phyloP scores from a whole-genome alignment of 2,113 vertebrate genomes.

The Meleagris gallopavo region DNA sequence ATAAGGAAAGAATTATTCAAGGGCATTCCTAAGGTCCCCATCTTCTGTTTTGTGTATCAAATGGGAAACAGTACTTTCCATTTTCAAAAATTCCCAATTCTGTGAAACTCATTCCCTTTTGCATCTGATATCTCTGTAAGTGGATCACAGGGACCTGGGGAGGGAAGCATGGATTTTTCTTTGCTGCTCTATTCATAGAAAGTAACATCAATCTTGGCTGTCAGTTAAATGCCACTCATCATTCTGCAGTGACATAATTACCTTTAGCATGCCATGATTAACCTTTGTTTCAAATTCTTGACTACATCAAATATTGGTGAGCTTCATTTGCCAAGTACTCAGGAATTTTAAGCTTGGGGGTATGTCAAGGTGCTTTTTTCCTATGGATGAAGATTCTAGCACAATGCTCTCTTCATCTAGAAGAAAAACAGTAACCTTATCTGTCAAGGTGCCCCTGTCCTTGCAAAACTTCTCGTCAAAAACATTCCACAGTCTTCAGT shows the following conservation, averaged over 20 bases:
- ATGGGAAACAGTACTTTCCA: not conserved
- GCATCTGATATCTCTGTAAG: not conserved
- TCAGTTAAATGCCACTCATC: not conserved
- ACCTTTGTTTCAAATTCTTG: not conserved
- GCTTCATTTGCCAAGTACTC: not conserved
- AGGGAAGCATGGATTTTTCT: not conserved
- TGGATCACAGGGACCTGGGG: not conserved
- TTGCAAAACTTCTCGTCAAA: not conserved
- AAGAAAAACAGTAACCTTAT: not conserved
- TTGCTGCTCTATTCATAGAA: not conserved
- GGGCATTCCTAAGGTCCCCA: no score
- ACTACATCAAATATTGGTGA: not conserved
- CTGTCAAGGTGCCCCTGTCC: not conserved
- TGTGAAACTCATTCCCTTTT: not conserved
- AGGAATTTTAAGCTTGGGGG: not conserved
- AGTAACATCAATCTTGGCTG: not conserved
- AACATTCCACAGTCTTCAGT: not conserved
- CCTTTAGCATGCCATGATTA: not conserved
- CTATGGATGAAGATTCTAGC: not conserved
- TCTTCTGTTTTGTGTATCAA: not conserved
- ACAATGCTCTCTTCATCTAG: not conserved
- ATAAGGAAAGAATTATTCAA: not conserved
- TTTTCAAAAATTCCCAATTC: not conserved
- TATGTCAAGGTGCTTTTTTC: not conserved
- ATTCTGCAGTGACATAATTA: not conserved